Evolutionary conservation across 1,140 invertebrate genomes (phyloP).

Genomic region (Latrodectus geometricus): DNA sequence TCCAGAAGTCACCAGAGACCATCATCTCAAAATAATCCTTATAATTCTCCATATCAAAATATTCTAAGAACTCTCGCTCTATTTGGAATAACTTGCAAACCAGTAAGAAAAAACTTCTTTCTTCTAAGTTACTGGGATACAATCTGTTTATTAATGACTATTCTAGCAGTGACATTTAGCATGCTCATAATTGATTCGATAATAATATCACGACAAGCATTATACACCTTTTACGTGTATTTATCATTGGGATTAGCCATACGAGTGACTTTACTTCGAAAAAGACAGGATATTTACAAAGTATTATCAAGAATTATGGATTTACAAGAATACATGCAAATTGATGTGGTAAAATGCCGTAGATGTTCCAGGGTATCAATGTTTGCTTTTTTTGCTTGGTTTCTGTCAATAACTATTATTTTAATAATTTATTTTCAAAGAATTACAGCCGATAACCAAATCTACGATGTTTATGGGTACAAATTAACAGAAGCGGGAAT

Average conservation of each 20-base stretch:
- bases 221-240: conserved; percentile 5
- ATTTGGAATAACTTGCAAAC: background rate
- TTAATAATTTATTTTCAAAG: background rate
- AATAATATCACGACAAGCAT: background rate
- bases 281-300: background rate
- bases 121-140: background rate
- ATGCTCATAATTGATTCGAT: background rate
- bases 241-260: background rate
- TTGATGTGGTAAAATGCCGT: background rate
- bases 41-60: background rate
- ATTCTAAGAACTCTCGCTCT: background rate
- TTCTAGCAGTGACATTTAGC: background rate
- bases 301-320: background rate
- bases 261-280: background rate
- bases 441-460: background rate
- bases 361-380: background rate
- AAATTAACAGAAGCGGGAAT: background rate
- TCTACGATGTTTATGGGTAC: background rate
- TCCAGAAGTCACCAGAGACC: background rate
- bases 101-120: background rate
- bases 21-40: background rate
- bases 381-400: background rate
- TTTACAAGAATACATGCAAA: background rate
- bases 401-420: background rate
- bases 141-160: background rate